phyloP scores from a whole-genome alignment of 2,113 vertebrate species.

The Xiphorhynchus elegans region DNA sequence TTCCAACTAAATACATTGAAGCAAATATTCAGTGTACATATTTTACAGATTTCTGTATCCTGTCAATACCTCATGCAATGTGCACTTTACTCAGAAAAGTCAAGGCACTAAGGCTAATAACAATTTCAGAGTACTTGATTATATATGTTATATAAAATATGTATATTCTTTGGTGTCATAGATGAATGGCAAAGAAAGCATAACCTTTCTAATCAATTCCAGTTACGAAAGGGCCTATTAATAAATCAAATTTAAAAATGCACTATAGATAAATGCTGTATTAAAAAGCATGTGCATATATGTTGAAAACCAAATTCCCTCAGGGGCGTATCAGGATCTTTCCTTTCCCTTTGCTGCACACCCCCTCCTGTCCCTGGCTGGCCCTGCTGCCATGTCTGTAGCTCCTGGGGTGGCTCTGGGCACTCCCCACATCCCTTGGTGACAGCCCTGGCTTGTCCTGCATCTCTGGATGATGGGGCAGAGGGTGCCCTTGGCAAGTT shows the following conservation, averaged over 20 bases:
- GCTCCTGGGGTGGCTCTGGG: not conserved
- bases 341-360: rapidly evolving
- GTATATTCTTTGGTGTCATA: not conserved
- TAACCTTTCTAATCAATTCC: not conserved
- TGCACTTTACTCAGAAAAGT: not conserved
- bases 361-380: rapidly evolving
- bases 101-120: not conserved
- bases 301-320: not conserved
- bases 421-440: not conserved
- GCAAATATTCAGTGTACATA: not conserved
- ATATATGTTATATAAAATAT: not conserved
- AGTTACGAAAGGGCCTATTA: not conserved
- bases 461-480: not conserved
- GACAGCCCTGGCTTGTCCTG: not conserved
- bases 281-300: not conserved
- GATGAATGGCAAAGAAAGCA: not conserved
- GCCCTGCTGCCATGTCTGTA: rapidly evolving
- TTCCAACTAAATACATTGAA: not conserved
- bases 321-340: not conserved
- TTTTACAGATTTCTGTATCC: not conserved
- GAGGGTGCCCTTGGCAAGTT: not conserved
- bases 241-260: not conserved
- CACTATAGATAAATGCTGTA: not conserved
- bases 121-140: not conserved
- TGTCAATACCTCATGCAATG: not conserved